These are phyloP conservation scores for Prietella phreatophila DNA, from an alignment of 2,113 vertebrate species.

Conservation along the genomic window DNA sequence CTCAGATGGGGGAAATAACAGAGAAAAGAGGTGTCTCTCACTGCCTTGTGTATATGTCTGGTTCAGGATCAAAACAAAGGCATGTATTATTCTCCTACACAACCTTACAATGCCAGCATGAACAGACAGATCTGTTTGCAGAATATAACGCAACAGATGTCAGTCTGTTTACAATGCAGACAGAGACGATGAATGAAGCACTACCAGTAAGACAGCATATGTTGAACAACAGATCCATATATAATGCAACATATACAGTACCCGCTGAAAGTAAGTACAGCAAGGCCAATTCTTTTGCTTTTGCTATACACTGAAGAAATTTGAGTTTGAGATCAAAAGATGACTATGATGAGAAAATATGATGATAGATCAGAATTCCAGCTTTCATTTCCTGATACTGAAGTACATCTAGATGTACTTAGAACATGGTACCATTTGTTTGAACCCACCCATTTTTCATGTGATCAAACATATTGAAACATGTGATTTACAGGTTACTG, in stretches of 20 bases:
- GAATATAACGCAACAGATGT: conserved; percentile 14
- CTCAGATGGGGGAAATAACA: not conserved
- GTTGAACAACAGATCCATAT: not conserved
- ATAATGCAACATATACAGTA: not conserved
- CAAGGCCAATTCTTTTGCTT: not conserved
- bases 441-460: not conserved
- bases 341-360: not conserved
- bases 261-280: not conserved
- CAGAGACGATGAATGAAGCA: not conserved
- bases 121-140: conserved; percentile 12
- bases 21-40: not conserved
- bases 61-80: conserved; percentile 16
- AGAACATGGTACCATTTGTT: not conserved
- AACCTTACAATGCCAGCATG: conserved; percentile 11
- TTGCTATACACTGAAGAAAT: not conserved
- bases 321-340: not conserved
- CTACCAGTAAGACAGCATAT: not conserved
- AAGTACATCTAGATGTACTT: no score
- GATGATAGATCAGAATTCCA: not conserved
- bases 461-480: not conserved
- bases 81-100: conserved; percentile 4
- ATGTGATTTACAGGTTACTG: not conserved
- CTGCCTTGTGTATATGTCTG: conserved; percentile 5
- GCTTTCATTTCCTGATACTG: not conserved
- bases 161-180: conserved; percentile 26